Conservation (phyloP, 2,113 vertebrate genomes). For the Patagioenas fasciata region DNA sequence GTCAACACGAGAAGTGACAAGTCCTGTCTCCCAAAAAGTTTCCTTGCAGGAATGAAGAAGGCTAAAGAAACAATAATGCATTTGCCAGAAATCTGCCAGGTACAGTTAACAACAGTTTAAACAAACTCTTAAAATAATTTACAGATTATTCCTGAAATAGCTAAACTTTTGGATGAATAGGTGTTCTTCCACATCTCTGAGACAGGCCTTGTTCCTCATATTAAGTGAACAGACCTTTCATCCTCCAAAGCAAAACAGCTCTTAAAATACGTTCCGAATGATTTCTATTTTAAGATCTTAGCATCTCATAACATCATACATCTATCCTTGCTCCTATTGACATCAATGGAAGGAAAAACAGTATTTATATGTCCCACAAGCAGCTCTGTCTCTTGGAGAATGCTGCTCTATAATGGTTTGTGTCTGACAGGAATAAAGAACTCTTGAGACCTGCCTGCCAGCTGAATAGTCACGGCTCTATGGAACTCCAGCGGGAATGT, state of each 20-base stretch:
- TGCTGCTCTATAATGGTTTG: constrained; percentile 11
- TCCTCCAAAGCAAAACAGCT: constrained; percentile 59
- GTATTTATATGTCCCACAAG: constrained; percentile 21
- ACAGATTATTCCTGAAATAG: constrained; percentile 64
- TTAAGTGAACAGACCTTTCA: constrained; percentile 60
- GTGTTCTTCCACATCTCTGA: constrained; percentile 58
- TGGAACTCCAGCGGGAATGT: neutral
- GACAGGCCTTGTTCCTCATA: constrained; percentile 51
- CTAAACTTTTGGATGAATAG: constrained; percentile 33
- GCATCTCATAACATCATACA: constrained; percentile 29
- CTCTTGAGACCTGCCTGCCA: neutral
- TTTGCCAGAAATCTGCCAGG: constrained; percentile 34
- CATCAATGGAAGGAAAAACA: constrained; percentile 1
- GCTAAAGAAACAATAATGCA: constrained; percentile 39
- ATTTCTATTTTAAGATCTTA: constrained; percentile 52
- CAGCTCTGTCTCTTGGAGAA: constrained; percentile 5
- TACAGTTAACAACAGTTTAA: constrained; percentile 52
- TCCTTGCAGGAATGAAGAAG: constrained; percentile 2
- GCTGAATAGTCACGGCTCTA: neutral
- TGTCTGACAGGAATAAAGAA: constrained; percentile 27
- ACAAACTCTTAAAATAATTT: constrained; percentile 53
- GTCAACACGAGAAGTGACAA: constrained; percentile 25
- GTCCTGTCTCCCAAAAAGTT: neutral
- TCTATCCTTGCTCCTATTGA: constrained; percentile 26
- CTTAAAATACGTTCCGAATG: constrained; percentile 16